Conservation (phyloP, 2,888 invertebrate species). For the Leptinotarsa juncta region DNA sequence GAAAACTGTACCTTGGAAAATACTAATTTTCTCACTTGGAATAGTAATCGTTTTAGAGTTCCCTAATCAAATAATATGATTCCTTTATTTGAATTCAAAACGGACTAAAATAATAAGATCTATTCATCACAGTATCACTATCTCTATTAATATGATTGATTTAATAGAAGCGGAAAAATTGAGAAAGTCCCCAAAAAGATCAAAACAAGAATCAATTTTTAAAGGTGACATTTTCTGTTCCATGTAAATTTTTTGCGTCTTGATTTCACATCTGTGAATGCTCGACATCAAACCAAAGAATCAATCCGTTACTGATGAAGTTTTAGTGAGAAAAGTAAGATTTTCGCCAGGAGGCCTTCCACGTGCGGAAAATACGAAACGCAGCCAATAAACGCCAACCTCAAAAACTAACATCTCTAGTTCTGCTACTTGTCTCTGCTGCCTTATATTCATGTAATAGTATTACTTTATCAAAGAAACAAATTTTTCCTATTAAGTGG, state of each 20-base stretch:
- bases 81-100: too few relatives aligned
- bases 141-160: too few relatives aligned
- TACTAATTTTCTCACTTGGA: too few relatives aligned
- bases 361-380: constrained; percentile 9
- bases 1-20: too few relatives aligned
- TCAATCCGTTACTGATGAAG: not conserved
- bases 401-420: constrained; percentile 35
- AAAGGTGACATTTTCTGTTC: not conserved
- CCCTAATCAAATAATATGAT: too few relatives aligned
- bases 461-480: constrained; percentile 42
- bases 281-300: not conserved
- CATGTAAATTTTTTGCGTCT: not conserved
- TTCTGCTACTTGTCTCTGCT: constrained; percentile 60
- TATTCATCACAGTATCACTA: too few relatives aligned
- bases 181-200: too few relatives aligned
- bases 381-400: constrained; percentile 39
- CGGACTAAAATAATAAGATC: too few relatives aligned
- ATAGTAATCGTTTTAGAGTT: too few relatives aligned
- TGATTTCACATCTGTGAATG: not conserved
- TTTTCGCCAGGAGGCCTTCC: not conserved
- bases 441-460: constrained; percentile 63
- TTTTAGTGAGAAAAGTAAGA: not conserved
- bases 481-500: constrained; percentile 27
- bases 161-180: too few relatives aligned
- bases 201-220: not conserved